Evolutionary conservation across 2,113 vertebrate genomes (phyloP).

Genomic region (Myotis brandtii): DNA sequence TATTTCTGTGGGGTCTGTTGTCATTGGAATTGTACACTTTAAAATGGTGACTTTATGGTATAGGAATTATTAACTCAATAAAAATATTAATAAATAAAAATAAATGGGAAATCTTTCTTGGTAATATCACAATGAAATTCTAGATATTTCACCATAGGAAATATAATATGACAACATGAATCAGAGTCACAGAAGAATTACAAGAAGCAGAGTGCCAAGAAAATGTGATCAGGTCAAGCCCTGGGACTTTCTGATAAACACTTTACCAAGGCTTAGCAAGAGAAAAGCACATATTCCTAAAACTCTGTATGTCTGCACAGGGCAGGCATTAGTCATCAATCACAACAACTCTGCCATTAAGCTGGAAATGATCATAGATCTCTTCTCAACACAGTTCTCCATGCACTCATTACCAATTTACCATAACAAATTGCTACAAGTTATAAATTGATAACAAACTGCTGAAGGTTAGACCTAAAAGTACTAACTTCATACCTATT

Average conservation of each 20-base stretch:
- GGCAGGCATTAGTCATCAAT: neutral
- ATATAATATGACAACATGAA: neutral
- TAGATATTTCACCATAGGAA: conserved; percentile 13
- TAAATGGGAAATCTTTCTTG: neutral
- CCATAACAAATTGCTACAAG: neutral
- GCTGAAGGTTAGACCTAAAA: neutral
- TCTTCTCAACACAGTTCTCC: neutral
- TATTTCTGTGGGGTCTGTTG: too few relatives aligned
- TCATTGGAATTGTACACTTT: neutral
- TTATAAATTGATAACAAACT: neutral
- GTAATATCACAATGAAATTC: conserved; percentile 48
- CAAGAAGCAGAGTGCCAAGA: neutral
- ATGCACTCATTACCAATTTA: neutral
- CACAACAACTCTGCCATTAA: neutral
- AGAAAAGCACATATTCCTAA: neutral
- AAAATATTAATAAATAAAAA: conserved; percentile 11
- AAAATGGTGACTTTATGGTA: conserved; percentile 3
- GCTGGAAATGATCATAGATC: neutral
- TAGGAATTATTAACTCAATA: conserved; percentile 35
- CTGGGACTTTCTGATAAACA: neutral
- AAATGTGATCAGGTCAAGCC: neutral
- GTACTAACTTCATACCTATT: neutral
- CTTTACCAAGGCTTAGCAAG: neutral
- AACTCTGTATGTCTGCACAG: neutral
- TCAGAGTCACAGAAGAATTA: conserved; percentile 44